Evolutionary conservation across 2,797 vertebrate genomes (phyloP).

Genomic region (Syndactyla subalaris): DNA sequence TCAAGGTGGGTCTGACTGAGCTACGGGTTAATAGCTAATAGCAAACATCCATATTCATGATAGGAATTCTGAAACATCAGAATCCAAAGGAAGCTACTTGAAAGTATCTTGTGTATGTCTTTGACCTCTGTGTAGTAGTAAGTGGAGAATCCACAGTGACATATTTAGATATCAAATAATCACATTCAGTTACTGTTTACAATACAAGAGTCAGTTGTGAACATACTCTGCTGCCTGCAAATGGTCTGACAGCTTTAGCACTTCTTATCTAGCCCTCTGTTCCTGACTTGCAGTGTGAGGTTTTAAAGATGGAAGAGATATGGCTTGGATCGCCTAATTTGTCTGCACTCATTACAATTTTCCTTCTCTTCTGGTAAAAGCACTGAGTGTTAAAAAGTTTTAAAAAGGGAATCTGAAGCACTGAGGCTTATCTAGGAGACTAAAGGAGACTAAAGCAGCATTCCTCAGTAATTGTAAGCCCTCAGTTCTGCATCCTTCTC

Average conservation of each 20-base stretch:
- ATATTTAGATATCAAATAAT: conserved; percentile 44
- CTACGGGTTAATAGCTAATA: not conserved
- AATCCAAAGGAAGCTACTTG: not conserved
- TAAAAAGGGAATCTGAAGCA: not conserved
- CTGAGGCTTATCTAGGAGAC: not conserved
- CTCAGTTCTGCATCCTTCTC: not conserved
- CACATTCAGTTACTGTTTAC: conserved; percentile 14
- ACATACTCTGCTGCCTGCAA: not conserved
- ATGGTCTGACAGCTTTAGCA: not conserved
- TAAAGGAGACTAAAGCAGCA: not conserved
- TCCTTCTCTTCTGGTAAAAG: not conserved
- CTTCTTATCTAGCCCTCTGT: conserved; percentile 17
- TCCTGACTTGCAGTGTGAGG: not conserved
- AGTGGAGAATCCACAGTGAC: not conserved
- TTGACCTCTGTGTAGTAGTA: conserved; percentile 11
- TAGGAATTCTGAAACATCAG: not conserved
- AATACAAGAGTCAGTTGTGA: not conserved
- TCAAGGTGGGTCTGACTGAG: not conserved
- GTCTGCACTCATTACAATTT: conserved; percentile 29
- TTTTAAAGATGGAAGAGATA: conserved; percentile 46
- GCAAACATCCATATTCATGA: not conserved
- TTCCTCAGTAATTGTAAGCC: not conserved
- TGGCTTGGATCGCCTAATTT: conserved; percentile 16
- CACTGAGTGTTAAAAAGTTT: not conserved
- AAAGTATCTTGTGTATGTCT: not conserved